A percentile compares a stretch with the other conserved stretches of the same genome.
Conservation (phyloP, 2,113 vertebrate genomes). For the Charadrius vociferus region DNA sequence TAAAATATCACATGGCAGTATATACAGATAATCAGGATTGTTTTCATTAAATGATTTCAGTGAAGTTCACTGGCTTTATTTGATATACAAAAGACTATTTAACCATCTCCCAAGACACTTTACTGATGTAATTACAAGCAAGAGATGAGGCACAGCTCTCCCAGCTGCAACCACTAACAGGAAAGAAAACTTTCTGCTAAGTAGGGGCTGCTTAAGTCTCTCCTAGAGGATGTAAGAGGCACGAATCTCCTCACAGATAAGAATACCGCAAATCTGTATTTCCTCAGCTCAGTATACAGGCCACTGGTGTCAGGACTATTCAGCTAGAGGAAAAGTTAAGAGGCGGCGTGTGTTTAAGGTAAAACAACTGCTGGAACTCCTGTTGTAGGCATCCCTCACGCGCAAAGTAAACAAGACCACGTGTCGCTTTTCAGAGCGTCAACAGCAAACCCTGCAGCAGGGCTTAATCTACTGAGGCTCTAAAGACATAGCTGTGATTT, state of each 20-base stretch:
- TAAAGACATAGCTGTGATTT: neutral
- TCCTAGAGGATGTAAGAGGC: neutral
- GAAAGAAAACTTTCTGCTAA: slow-evolving; percentile 13
- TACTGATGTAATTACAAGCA: slow-evolving; percentile 59
- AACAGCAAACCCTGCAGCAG: neutral
- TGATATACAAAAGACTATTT: slow-evolving; percentile 70
- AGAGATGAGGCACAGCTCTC: slow-evolving; percentile 20
- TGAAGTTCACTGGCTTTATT: slow-evolving; percentile 59
- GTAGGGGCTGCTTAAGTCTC: neutral
- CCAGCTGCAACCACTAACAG: neutral
- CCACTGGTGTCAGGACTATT: neutral
- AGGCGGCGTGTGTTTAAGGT: neutral
- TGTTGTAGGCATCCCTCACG: neutral
- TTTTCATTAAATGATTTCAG: slow-evolving; percentile 64
- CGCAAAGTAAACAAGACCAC: neutral
- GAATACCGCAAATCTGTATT: neutral
- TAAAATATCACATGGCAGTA: slow-evolving; percentile 45
- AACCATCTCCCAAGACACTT: slow-evolving; percentile 61
- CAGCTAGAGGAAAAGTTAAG: neutral
- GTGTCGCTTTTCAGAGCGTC: neutral
- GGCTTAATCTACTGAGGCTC: neutral
- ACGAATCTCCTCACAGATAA: neutral
- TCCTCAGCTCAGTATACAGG: neutral
- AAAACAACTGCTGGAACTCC: neutral
- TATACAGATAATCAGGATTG: slow-evolving; percentile 60